These are phyloP conservation scores for Lasioglossum zephyrum DNA, from an alignment of 2,888 invertebrate species.

Conservation along the genomic window DNA sequence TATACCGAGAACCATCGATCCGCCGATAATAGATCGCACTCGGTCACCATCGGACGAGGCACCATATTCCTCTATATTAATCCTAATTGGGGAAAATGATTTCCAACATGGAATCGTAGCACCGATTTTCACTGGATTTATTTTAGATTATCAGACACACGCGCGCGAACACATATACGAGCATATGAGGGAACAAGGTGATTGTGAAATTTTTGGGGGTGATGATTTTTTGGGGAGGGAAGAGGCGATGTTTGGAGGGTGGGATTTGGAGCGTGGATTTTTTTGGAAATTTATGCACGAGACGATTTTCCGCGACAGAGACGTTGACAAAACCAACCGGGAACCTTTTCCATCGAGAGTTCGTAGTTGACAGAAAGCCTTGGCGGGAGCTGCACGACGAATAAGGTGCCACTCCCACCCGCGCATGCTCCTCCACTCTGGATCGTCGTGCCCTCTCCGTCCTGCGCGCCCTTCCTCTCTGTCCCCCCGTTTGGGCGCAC, in stretches of 20 bases:
- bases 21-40: background rate
- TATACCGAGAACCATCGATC: background rate
- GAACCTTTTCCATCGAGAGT: conserved; percentile 74
- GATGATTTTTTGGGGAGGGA: background rate
- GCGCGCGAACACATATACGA: background rate
- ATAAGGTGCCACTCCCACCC: conserved; percentile 81
- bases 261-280: background rate
- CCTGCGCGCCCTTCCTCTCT: conserved; percentile 31
- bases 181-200: background rate
- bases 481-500: background rate
- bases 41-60: background rate
- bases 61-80: background rate
- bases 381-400: conserved; percentile 79
- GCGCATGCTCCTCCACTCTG: conserved; percentile 80
- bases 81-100: background rate
- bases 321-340: conserved; percentile 56
- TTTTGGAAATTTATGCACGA: background rate
- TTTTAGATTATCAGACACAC: background rate
- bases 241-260: background rate
- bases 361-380: conserved; percentile 81
- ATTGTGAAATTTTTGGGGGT: background rate
- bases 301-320: conserved; percentile 18
- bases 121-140: background rate
- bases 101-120: background rate
- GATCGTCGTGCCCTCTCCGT: conserved; percentile 52